Evolutionary conservation across 1,140 invertebrate species (phyloP), one percentile per base, ranked within the genome.

Genomic region (Drosophila sulfurigaster): DNA sequence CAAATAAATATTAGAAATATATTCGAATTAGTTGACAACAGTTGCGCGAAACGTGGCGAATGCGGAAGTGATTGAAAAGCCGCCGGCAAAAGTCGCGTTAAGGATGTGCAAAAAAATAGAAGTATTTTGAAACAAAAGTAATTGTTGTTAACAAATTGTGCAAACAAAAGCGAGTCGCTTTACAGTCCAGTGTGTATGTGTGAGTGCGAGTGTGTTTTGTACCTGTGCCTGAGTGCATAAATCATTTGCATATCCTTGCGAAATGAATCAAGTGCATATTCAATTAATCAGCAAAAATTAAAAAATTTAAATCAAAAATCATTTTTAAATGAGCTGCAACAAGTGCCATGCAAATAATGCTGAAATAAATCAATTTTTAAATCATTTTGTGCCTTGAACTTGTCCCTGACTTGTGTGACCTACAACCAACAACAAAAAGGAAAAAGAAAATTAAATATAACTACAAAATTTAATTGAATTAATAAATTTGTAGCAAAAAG

Each of bases 161-260:
- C 48, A 78, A 75, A 70, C 51, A 82, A 79, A 67, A 58, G 64
- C 49, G 60, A 62, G 56, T 71, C 58, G 74, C 64, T 73, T 48
- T 70, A 6, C 16, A 16, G 16, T 16, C 1, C 20, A 38, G 35
- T 30, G 56, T 46, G 76, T 72, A 60, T 45, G 66, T 63, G 56
- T 62, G 7, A 16, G 73, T 59, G 78, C 2, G 20, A 25, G 20
- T 25, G 20, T 20, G 20, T 25, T 48, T 56, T 35, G 72, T 63
- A 69, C 57, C 59, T 70, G 81, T 60, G 54, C 35, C 65, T 75
- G 51, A 78, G 58, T 66, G 52, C 32, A 32, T 43, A 16, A 54
- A 56, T 81, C 73, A 86, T 85, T 85, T 85, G 82, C 82, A 85
- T 86, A 86, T 86, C 81, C 81, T 85, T 78, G 82, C 76, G 41